A percentile compares a stretch with the other conserved stretches of the same genome.
These are phyloP conservation scores for Alligator mississippiensis DNA, from an alignment of 2,113 vertebrate species.

Conservation along the genomic window DNA sequence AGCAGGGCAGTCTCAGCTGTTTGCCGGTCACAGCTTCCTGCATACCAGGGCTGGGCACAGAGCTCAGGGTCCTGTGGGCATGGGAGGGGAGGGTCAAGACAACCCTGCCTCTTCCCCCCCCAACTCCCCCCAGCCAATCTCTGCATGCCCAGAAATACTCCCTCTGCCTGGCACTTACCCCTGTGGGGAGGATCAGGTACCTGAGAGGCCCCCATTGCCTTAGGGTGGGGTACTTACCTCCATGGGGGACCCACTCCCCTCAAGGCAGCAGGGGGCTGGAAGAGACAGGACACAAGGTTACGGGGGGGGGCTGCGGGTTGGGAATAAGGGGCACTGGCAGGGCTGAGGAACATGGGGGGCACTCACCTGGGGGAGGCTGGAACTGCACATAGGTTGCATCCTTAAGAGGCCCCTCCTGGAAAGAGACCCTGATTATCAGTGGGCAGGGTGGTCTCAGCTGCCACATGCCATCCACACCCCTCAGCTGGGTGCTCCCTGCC, in stretches of 20 bases:
- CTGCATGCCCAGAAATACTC: neutral
- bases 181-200: neutral
- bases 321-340: neutral
- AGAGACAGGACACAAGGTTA: neutral
- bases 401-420: no score
- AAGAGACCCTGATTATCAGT: no score
- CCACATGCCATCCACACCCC: no score
- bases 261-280: neutral
- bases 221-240: neutral
- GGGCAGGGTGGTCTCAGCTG: no score
- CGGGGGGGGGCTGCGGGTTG: neutral
- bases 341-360: no score
- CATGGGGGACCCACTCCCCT: neutral
- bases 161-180: neutral
- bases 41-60: neutral
- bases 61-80: neutral
- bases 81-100: neutral
- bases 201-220: no score
- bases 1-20: conserved; percentile 79
- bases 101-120: neutral
- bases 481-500: no score
- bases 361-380: no score
- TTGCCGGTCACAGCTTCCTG: conserved; percentile 79
- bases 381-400: no score
- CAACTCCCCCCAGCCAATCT: neutral